Conservation (phyloP, 1,140 invertebrate species). For the Calliphora vicina region DNA sequence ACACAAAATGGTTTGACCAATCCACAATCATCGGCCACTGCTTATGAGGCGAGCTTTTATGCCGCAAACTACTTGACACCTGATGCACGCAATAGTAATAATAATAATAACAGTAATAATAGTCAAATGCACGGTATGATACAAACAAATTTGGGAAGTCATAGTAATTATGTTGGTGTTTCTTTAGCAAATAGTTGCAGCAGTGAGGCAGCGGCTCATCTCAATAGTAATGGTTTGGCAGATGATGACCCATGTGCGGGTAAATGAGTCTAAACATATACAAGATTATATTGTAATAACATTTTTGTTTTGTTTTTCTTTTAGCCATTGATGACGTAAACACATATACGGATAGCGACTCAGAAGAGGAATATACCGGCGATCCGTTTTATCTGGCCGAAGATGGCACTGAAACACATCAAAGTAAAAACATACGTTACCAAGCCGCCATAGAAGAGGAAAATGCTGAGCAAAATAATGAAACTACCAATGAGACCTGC, state of each 20-base stretch:
- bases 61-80: slow-evolving; percentile 49
- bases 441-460: slow-evolving; percentile 39
- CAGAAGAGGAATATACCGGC: slow-evolving; percentile 57
- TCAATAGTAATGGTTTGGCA: not conserved
- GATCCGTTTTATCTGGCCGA: slow-evolving; percentile 53
- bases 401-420: slow-evolving; percentile 49
- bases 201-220: not conserved
- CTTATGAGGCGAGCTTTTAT: slow-evolving; percentile 57
- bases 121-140: not conserved
- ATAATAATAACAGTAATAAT: not conserved
- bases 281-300: not conserved
- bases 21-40: slow-evolving; percentile 49
- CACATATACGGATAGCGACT: slow-evolving; percentile 56
- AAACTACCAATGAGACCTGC: slow-evolving; percentile 45
- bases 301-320: not conserved
- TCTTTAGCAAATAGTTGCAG: slow-evolving; percentile 51
- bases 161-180: slow-evolving; percentile 49
- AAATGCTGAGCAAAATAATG: slow-evolving; percentile 43
- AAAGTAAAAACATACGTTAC: slow-evolving; percentile 53
- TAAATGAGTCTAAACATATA: slow-evolving; percentile 19
- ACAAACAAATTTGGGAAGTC: not conserved
- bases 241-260: slow-evolving; percentile 58
- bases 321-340: slow-evolving; percentile 57
- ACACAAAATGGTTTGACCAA: slow-evolving; percentile 59
- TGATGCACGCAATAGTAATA: slow-evolving; percentile 29